A percentile compares a stretch with the other conserved stretches of the same genome.
phyloP scores from a whole-genome alignment of 2,888 invertebrate genomes.

The Drosophila eohydei region DNA sequence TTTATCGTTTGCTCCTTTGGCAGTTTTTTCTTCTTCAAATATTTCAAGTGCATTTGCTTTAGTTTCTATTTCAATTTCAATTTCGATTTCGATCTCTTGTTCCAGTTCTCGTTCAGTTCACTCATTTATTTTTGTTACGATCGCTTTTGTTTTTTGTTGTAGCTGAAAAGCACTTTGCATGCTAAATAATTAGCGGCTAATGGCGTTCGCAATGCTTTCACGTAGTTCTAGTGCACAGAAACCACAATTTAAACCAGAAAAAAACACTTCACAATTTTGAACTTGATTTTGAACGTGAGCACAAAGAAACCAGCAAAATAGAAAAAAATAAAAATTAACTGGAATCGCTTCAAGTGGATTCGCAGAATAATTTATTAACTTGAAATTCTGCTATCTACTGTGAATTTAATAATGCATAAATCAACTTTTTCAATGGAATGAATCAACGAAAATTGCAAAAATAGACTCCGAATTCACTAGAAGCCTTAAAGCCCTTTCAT shows the following conservation, averaged over 20 bases:
- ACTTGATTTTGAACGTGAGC: conserved; percentile 40
- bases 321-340: conserved; percentile 5
- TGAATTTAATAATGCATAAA: conserved; percentile 5
- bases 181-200: conserved; percentile 56
- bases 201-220: conserved; percentile 69
- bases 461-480: not conserved
- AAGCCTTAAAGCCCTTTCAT: not conserved
- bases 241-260: conserved; percentile 40
- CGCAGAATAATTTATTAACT: conserved; percentile 19
- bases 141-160: conserved; percentile 27
- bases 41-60: conserved; percentile 45
- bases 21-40: conserved; percentile 28
- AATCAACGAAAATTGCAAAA: not conserved
- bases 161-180: conserved; percentile 68
- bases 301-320: not conserved
- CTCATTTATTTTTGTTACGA: conserved; percentile 22
- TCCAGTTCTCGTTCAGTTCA: conserved; percentile 15
- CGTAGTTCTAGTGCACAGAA: conserved; percentile 56
- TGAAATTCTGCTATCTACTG: not conserved
- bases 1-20: conserved; percentile 32
- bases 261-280: conserved; percentile 43
- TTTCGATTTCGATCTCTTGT: conserved; percentile 17
- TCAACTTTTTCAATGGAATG: not conserved
- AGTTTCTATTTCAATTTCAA: conserved; percentile 18
- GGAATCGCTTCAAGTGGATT: conserved; percentile 31